Evolutionary conservation across 2,113 vertebrate species (phyloP), one percentile per base, ranked within the genome.

Genomic region (Eupsittula cactorum): DNA sequence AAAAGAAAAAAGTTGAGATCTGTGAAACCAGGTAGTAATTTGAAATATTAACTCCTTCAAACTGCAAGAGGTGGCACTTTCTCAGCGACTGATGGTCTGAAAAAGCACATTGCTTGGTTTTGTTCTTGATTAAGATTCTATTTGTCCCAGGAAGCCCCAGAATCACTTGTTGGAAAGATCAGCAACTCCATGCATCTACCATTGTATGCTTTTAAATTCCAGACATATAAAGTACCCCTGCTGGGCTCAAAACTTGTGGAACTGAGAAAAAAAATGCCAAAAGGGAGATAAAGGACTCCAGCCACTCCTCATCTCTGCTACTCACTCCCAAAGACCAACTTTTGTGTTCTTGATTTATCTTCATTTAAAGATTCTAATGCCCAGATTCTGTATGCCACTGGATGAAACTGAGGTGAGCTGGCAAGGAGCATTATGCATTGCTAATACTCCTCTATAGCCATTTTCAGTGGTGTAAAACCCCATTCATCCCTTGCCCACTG

Each of bases 351-450:
- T 73, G 39, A 33, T 64, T 80, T 69, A 52, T 25, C 42, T 65
- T 80, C 13, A 35, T 57, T 77, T 89, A 68, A 44, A 73, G 28
- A 68, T 35, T 39, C 0, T 0, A n/a, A 44, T 7, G 11, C n/a
- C 10, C 39, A 35, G 33, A 77, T 21, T 31, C 15, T 1, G 1
- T 17, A 31, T 39, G 28, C 28, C 60, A 62, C 28, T 49, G 25
- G 13, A 88, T 69, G 33, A 91, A n/a, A 52, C 23, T 27, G 14
- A 63, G 33, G 25, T 74, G 37, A 91, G 20, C n/a, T 17, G 14
- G 64, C 3, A 2, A 71, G 59, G 16, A 10, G 8, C 4, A 7
- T 10, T 47, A 47, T 9, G 15, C 3, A 1, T 50, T 49, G 16
- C 35, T 52, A 47, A 16, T 90, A 59, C 47, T 64, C 37, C 15